Evolutionary conservation across 2,797 vertebrate species (phyloP), one percentile per base, ranked within the genome.

Genomic region (Gambelia wislizenii): DNA sequence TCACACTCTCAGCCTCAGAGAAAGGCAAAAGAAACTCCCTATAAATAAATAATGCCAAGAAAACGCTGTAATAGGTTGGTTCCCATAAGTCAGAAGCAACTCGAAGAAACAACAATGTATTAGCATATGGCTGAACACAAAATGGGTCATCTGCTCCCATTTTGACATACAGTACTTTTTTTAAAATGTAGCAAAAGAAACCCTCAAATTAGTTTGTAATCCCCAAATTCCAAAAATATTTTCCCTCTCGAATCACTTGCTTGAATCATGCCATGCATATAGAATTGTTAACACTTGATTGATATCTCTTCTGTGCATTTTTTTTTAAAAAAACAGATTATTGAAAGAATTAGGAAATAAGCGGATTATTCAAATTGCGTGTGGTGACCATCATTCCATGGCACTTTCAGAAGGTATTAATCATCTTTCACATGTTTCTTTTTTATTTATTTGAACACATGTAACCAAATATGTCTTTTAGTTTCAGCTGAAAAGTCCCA

Each of bases 321-420:
- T 85, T 92, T 94, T 42, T 91, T 87, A 81, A 76, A 44, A 42
- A 39, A 89, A 77, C 64, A 97, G 97, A 80, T 83, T 94, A 87
- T 90, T 96, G 85, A 85, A 87, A 90, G 93, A 94, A 93, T 95
- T 97, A 74, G 76, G 77, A 94, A 88, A 33, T 86, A 92, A 18
- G 78, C 5, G 1, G 20, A 94, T 97, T 92, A 91, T 96, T 91
- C 96, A 97, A 87, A 90, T 97, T 76, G 91, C 96, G 0, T 97
- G 97, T 91, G 97, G 97, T 74, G 95, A 96, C 89, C 89, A 94
- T 86, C 96, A 97, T 4, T 95, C 97, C 89, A 72, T 97, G 92
- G 96, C 96, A 0, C 91, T 97, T 47, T 94, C 88, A 70, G 91
- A 93, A 97, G 96, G 97, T 97, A 97, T 22, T 67, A 47, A 42